Conservation (phyloP, 2,797 vertebrate species). For the Sandelia bainsii region DNA sequence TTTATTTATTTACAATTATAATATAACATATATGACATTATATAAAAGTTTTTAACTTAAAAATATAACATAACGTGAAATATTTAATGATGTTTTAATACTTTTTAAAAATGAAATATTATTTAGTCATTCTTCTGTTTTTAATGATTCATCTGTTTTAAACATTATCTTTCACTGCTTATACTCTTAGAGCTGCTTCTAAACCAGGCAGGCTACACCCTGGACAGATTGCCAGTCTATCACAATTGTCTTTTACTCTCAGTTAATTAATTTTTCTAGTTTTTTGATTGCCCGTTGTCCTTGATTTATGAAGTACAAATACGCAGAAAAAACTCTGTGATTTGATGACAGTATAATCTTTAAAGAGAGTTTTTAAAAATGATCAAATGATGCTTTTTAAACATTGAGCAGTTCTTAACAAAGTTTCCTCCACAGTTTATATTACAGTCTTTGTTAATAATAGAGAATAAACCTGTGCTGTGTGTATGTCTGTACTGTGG, state of each 20-base stretch:
- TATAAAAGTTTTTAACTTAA: not conserved
- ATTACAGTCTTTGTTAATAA: slow-evolving; percentile 47
- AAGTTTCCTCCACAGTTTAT: slow-evolving; percentile 33
- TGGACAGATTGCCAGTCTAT: too few relatives aligned
- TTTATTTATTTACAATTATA: too few relatives aligned
- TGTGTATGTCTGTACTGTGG: slow-evolving; percentile 26
- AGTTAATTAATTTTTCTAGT: not conserved
- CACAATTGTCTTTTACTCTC: not conserved
- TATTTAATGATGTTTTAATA: not conserved
- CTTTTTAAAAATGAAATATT: too few relatives aligned
- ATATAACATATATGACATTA: too few relatives aligned
- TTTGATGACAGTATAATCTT: not conserved
- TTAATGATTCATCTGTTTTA: too few relatives aligned
- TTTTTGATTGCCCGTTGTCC: not conserved
- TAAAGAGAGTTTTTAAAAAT: not conserved
- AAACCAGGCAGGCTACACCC: too few relatives aligned
- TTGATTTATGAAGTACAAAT: not conserved
- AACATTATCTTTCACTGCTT: too few relatives aligned
- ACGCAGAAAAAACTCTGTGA: not conserved
- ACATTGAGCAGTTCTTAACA: slow-evolving; percentile 16
- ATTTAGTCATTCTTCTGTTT: too few relatives aligned
- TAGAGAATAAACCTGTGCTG: slow-evolving; percentile 15
- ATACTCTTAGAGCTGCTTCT: too few relatives aligned
- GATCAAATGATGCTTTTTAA: not conserved
- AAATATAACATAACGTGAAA: not conserved